Percentiles rank a stretch among this genome's conserved stretches.
phyloP scores from a whole-genome alignment of 2,888 invertebrate genomes.

The Melanostoma scalare region DNA sequence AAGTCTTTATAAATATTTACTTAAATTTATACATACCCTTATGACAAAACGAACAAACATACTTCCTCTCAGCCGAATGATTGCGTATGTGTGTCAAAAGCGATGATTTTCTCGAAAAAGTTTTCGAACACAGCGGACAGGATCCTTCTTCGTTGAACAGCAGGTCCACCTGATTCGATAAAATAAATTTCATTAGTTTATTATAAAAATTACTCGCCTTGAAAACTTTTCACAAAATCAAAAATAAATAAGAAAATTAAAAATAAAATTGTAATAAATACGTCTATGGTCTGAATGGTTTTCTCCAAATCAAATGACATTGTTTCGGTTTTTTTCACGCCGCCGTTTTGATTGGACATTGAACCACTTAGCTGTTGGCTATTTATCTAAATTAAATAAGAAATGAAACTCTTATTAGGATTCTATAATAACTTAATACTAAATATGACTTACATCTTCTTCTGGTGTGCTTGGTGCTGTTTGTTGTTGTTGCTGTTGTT shows the following conservation, averaged over 20 bases:
- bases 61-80: conserved; percentile 82
- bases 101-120: conserved; percentile 82
- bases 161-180: conserved; percentile 79
- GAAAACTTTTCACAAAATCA: background rate
- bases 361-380: conserved; percentile 72
- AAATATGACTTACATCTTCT: conserved; percentile 74
- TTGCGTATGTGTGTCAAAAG: conserved; percentile 82
- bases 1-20: background rate
- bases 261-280: conserved; percentile 74
- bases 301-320: conserved; percentile 80
- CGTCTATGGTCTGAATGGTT: conserved; percentile 79
- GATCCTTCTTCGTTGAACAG: conserved; percentile 82
- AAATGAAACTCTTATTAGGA: conserved; percentile 62
- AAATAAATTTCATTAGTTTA: conserved; percentile 18
- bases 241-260: conserved; percentile 41
- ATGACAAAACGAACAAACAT: conserved; percentile 81
- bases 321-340: conserved; percentile 76
- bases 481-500: conserved; percentile 75
- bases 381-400: conserved; percentile 70
- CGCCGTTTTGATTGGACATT: conserved; percentile 76
- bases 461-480: conserved; percentile 80
- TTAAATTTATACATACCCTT: conserved; percentile 78
- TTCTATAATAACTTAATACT: conserved; percentile 21
- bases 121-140: conserved; percentile 82
- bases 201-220: background rate